A percentile compares a stretch with the other conserved stretches of the same genome.
Evolutionary conservation across 1,140 invertebrate species (phyloP).

Genomic region (Solenopsis fugax): DNA sequence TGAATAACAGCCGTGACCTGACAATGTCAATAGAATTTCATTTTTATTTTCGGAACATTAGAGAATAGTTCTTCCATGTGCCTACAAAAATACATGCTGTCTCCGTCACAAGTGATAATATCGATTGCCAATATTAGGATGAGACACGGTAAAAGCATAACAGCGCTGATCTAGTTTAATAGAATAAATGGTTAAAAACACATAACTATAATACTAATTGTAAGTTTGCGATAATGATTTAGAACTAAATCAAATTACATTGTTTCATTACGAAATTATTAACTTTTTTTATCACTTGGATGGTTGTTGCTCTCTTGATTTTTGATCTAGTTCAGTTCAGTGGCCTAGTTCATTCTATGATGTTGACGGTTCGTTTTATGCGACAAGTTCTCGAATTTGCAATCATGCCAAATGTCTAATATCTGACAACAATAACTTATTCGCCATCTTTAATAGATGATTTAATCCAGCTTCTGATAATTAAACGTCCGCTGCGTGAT

Average conservation of each 20-base stretch:
- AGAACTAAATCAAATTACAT: neutral
- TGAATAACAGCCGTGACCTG: conserved; percentile 40
- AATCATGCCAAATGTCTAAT: neutral
- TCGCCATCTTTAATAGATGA: neutral
- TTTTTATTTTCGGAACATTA: conserved; percentile 47
- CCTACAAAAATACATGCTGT: conserved; percentile 28
- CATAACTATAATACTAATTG: neutral
- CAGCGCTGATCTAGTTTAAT: conserved; percentile 8
- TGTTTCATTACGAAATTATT: neutral
- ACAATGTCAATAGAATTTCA: conserved; percentile 46
- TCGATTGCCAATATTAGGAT: conserved; percentile 47
- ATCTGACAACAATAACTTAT: conserved; percentile 24
- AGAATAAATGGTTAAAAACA: neutral
- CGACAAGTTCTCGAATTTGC: neutral
- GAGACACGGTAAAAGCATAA: conserved; percentile 17
- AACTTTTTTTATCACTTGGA: neutral
- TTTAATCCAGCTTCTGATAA: conserved; percentile 21
- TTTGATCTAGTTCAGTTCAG: no score
- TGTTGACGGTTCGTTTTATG: neutral
- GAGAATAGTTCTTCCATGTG: conserved; percentile 33
- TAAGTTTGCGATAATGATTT: neutral
- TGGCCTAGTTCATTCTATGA: no score
- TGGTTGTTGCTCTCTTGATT: neutral
- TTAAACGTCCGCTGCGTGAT: conserved; percentile 34
- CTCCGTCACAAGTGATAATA: conserved; percentile 20